Evolutionary conservation across 2,888 invertebrate genomes (phyloP), one percentile per base, ranked within the genome.

Genomic region (Mythimna vitellina): DNA sequence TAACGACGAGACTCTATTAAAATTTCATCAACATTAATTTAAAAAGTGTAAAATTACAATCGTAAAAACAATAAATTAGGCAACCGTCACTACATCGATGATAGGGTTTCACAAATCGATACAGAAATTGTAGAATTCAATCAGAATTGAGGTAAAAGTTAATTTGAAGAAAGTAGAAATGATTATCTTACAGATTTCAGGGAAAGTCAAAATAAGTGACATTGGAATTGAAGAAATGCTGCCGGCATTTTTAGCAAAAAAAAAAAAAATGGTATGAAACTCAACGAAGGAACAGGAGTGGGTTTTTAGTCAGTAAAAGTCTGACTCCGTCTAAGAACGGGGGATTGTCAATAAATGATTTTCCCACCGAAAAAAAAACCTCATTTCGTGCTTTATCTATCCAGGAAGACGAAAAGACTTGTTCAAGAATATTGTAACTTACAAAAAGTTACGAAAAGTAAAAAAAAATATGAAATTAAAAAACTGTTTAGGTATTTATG

Each of bases 11-110:
- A 62, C 29, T 38, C 51, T 49, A 54, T 64, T 72, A 49, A 64
- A 14, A 65, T 62, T 56, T 73, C 42, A 62, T 57, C 35, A 51
- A 10, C 22, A 51, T 79, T 64, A 0, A 64, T 61, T 61, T n/a
- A 8, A 35, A 56, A 49, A 79, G 74, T 62, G 56, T 79, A 53
- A 79, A 76, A 76, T 57, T 53, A 38, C 17, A n/a, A 80, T 60
- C 32, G 17, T 60, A 80, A 67, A 58, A 66, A 51, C 8, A 51
- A 56, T 80, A 67, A 75, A 80, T 68, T 32, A 56, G 7, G 7
- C 56, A 20, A 56, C 63, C 22, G 68, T 76, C 61, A 53, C 54
- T 4, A 42, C 46, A 60, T 65, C 22, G 35, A 61, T 38, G 35
- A 61, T 38, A 51, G 20, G 29, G 49, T 20, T 3, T 72, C 5